These are phyloP conservation scores for Caenorhabditis afra DNA, from an alignment of 2,888 invertebrate genomes.

Conservation along the genomic window DNA sequence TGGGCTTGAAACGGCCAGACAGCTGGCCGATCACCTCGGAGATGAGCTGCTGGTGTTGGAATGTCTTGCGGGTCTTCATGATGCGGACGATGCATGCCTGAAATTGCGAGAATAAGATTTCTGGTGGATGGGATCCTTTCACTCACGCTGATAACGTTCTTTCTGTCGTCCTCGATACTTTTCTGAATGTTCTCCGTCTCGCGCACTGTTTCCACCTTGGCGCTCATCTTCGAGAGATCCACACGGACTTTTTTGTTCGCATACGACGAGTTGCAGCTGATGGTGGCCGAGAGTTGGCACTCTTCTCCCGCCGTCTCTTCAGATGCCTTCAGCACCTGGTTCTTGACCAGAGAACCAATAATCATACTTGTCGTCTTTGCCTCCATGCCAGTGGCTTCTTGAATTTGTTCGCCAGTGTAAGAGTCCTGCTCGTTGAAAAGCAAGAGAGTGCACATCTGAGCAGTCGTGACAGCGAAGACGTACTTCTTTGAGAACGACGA, in stretches of 20 bases:
- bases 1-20: constrained; percentile 94
- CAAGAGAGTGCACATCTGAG: constrained; percentile 97
- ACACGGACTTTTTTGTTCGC: constrained; percentile 91
- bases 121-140: neutral
- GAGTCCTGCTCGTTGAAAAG: constrained; percentile 93
- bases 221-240: constrained; percentile 93
- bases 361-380: constrained; percentile 88
- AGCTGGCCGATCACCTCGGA: constrained; percentile 92
- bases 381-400: constrained; percentile 63
- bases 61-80: constrained; percentile 97
- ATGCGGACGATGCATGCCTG: constrained; percentile 84
- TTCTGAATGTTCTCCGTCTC: constrained; percentile 98
- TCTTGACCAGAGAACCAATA: constrained; percentile 86
- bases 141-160: constrained; percentile 92
- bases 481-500: constrained; percentile 87
- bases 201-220: constrained; percentile 95
- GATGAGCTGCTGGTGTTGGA: constrained; percentile 93
- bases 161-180: constrained; percentile 98
- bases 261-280: constrained; percentile 60
- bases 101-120: constrained; percentile 11
- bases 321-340: constrained; percentile 49
- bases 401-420: constrained; percentile 84
- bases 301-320: constrained; percentile 33
- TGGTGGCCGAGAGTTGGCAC: neutral
- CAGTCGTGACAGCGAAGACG: constrained; percentile 86